Conservation (phyloP, 1,140 invertebrate species). For the Helicoverpa zea region DNA sequence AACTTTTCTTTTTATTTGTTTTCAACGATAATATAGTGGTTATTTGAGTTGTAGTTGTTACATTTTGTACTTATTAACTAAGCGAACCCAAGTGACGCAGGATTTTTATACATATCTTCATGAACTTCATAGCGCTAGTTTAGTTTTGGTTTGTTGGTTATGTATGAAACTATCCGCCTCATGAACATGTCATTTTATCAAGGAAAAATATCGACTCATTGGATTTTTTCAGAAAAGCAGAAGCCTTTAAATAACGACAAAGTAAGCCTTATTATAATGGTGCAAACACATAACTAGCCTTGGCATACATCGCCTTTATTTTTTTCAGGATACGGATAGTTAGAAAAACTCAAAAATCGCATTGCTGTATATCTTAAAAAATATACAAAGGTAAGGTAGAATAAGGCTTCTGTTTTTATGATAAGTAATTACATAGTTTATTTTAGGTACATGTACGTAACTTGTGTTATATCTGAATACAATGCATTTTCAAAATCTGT, state of each 20-base stretch:
- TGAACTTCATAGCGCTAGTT: neutral
- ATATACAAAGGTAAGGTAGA: constrained; percentile 67
- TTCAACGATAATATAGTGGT: neutral
- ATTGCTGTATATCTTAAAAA: constrained; percentile 82
- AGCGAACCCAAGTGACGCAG: neutral
- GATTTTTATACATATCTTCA: neutral
- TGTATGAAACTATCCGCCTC: constrained; percentile 7
- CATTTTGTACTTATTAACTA: constrained; percentile 2
- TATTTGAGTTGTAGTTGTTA: constrained; percentile 5
- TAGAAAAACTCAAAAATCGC: constrained; percentile 84
- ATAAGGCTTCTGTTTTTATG: constrained; percentile 69
- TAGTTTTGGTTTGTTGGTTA: neutral
- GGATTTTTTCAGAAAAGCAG: constrained; percentile 61
- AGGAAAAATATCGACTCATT: constrained; percentile 8
- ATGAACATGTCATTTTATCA: neutral
- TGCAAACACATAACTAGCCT: neutral
- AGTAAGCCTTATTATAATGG: constrained; percentile 46
- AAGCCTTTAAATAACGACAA: constrained; percentile 47
- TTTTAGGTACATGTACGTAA: constrained; percentile 21
- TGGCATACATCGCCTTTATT: constrained; percentile 55
- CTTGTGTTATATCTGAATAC: constrained; percentile 48
- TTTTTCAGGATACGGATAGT: constrained; percentile 80
- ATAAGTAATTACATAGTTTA: constrained; percentile 21
- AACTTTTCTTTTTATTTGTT: neutral
- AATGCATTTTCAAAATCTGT: constrained; percentile 53